A percentile compares a stretch with the other conserved stretches of the same genome.
Conservation (phyloP, 2,113 vertebrate genomes). For the Chaetodon trifascialis region DNA sequence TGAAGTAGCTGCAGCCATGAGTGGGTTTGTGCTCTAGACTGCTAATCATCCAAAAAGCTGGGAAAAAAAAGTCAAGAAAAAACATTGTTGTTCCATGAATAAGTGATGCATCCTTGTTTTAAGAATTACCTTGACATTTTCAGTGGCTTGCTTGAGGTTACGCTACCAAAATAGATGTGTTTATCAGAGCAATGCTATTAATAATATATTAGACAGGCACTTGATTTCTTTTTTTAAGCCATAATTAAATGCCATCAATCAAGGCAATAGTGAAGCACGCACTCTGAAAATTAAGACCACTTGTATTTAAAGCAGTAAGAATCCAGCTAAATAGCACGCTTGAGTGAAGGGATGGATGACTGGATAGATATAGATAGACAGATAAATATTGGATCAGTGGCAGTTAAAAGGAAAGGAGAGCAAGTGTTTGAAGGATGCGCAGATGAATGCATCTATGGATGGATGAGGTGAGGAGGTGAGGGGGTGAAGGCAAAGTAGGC, state of each 20-base stretch:
- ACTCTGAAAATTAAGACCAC: background rate
- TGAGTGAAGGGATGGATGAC: background rate
- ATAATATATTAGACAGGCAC: conserved; percentile 15
- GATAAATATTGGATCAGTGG: conserved; percentile 1
- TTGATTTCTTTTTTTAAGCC: conserved; percentile 8
- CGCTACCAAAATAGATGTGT: background rate
- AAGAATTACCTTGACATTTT: conserved; percentile 17
- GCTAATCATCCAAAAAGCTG: background rate
- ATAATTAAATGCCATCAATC: conserved; percentile 13
- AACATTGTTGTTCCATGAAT: background rate
- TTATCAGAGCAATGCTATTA: conserved; percentile 8
- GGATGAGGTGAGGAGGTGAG: background rate
- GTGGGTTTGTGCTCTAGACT: background rate
- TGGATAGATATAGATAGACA: background rate
- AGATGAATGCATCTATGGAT: background rate
- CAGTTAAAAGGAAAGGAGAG: background rate
- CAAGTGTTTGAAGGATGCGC: background rate
- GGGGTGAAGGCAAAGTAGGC: background rate
- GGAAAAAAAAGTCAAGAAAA: background rate
- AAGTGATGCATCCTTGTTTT: conserved; percentile 20
- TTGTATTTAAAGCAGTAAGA: background rate
- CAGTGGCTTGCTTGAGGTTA: conserved; percentile 9
- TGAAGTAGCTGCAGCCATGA: background rate
- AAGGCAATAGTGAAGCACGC: background rate
- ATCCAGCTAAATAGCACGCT: background rate